phyloP scores from a whole-genome alignment of 2,797 vertebrate genomes.

The Oreonectes daqikongensis region DNA sequence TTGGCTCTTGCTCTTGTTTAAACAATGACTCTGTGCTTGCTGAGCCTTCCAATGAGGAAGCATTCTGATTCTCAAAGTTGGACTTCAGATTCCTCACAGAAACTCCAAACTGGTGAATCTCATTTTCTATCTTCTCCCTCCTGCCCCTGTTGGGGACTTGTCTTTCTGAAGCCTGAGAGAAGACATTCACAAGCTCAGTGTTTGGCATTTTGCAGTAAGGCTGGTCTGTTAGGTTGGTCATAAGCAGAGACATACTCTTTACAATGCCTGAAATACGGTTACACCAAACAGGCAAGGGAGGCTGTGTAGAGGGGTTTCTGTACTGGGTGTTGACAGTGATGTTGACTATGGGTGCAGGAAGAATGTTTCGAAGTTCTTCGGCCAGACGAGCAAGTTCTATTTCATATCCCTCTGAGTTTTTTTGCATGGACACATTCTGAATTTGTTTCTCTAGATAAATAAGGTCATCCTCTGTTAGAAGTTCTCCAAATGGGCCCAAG shows the following conservation, averaged over 20 bases:
- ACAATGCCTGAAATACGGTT: conserved; percentile 86
- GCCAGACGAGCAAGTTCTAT: conserved; percentile 84
- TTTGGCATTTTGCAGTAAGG: conserved; percentile 80
- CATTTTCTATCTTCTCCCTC: conserved; percentile 79
- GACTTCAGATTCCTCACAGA: conserved; percentile 86
- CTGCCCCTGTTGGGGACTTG: conserved; percentile 69
- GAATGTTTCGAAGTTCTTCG: conserved; percentile 84
- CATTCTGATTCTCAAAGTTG: conserved; percentile 82
- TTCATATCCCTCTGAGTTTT: conserved; percentile 85
- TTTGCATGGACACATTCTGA: conserved; percentile 83
- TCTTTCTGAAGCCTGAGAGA: conserved; percentile 73
- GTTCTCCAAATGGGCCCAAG: conserved; percentile 92
- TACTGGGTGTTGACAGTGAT: conserved; percentile 86
- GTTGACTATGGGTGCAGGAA: conserved; percentile 88
- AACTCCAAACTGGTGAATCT: conserved; percentile 89
- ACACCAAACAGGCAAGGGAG: conserved; percentile 86
- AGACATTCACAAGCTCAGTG: conserved; percentile 77
- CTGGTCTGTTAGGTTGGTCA: conserved; percentile 81
- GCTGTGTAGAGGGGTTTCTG: conserved; percentile 72
- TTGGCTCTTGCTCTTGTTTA: conserved; percentile 18
- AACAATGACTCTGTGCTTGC: conserved; percentile 41
- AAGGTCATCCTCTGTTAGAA: conserved; percentile 91
- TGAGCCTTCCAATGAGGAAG: conserved; percentile 46
- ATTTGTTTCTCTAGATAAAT: conserved; percentile 90
- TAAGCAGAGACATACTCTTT: conserved; percentile 87